Conservation (phyloP, 2,888 invertebrate genomes). For the Nasonovia ribisnigri region DNA sequence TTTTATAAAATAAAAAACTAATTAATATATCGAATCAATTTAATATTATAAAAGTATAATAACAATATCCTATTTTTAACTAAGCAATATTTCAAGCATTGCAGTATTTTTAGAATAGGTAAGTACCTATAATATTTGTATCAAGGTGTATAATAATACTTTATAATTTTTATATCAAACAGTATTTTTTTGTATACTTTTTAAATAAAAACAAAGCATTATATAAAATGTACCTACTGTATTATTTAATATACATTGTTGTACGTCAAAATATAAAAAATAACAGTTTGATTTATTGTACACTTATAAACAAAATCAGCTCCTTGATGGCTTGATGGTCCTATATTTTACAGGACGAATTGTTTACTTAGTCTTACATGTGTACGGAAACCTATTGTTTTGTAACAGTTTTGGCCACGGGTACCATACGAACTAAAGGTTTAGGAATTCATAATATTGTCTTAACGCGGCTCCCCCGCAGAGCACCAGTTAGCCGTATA, state of each 20-base stretch:
- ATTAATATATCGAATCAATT: not conserved
- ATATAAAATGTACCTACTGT: not conserved
- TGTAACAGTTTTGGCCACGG: not conserved
- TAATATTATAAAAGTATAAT: not conserved
- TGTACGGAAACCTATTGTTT: not conserved
- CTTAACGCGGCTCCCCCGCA: conserved; percentile 32
- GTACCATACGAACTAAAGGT: conserved; percentile 4
- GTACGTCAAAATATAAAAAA: not conserved
- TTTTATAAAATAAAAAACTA: not conserved
- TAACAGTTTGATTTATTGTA: not conserved
- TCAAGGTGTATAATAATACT: not conserved
- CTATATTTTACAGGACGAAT: conserved; percentile 5
- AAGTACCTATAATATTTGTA: not conserved
- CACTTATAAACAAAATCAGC: not conserved
- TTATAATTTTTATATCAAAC: not conserved
- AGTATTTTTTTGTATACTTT: not conserved
- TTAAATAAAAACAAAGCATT: not conserved
- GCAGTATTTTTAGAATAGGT: not conserved
- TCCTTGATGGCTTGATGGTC: not conserved
- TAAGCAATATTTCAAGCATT: not conserved
- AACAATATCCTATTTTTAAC: not conserved
- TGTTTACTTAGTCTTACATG: conserved; percentile 20
- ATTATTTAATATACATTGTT: not conserved
- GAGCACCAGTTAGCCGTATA: conserved; percentile 14
- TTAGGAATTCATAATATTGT: conserved; percentile 59